A percentile compares a stretch with the other conserved stretches of the same genome.
Evolutionary conservation across 2,113 vertebrate genomes (phyloP).

Genomic region (Paramisgurnus dabryanus): DNA sequence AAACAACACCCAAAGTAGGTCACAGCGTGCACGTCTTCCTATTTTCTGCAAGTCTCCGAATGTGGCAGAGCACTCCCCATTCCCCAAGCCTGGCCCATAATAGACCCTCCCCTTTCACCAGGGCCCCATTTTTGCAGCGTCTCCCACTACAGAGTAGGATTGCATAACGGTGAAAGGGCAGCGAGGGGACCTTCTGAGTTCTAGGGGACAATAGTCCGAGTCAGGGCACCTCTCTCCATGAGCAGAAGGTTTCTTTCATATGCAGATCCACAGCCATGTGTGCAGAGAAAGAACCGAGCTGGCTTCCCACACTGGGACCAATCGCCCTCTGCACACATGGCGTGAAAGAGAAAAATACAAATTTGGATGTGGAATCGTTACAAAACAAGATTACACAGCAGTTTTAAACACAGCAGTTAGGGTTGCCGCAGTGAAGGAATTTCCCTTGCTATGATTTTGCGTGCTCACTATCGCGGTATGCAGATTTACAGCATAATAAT

Average conservation of each 20-base stretch:
- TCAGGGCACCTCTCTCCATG: constrained; percentile 33
- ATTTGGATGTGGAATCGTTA: constrained; percentile 11
- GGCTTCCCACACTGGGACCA: constrained; percentile 52
- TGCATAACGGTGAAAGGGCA: constrained; percentile 61
- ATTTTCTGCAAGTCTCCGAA: constrained; percentile 53
- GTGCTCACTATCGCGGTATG: background rate
- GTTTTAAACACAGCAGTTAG: background rate
- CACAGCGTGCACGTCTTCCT: constrained; percentile 57
- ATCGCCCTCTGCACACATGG: constrained; percentile 25
- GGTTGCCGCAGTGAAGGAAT: background rate
- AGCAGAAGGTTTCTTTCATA: constrained; percentile 71
- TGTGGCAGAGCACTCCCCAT: constrained; percentile 38
- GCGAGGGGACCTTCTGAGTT: constrained; percentile 51
- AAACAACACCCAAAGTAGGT: constrained; percentile 69
- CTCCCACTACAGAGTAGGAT: constrained; percentile 38
- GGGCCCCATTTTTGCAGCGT: constrained; percentile 23
- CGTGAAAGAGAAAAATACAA: constrained; percentile 31
- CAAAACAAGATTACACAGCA: constrained; percentile 30
- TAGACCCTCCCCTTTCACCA: background rate
- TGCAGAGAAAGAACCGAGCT: constrained; percentile 51
- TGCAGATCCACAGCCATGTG: constrained; percentile 67
- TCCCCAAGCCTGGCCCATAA: constrained; percentile 17
- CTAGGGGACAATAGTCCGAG: constrained; percentile 50
- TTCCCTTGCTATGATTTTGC: too few relatives aligned
- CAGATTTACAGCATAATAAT: too few relatives aligned